A percentile compares a stretch with the other conserved stretches of the same genome.
Conservation (phyloP, 2,888 invertebrate species). For the Spatulosminthurus flaviceps region DNA sequence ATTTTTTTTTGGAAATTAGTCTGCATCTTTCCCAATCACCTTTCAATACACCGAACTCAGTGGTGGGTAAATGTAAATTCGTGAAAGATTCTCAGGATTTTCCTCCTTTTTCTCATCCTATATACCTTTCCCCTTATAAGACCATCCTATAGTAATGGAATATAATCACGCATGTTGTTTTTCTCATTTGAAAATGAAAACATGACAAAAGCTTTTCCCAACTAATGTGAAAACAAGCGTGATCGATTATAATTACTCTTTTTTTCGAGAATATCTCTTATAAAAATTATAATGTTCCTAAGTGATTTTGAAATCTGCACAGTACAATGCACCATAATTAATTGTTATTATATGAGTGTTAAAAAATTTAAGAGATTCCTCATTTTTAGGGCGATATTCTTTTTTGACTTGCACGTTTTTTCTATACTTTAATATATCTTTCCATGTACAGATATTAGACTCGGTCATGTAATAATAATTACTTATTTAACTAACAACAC, state of each 20-base stretch:
- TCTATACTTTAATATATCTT: no score
- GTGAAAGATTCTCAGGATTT: constrained; percentile 22
- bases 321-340: no score
- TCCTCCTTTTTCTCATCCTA: constrained; percentile 12
- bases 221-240: constrained; percentile 1
- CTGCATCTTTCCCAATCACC: constrained; percentile 32
- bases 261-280: no score
- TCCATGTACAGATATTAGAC: no score
- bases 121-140: not conserved
- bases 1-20: constrained; percentile 33
- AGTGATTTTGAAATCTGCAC: no score
- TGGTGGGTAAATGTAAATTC: constrained; percentile 45
- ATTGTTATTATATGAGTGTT: no score
- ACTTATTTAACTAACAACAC: no score
- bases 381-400: no score
- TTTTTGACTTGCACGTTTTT: no score
- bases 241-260: not conserved
- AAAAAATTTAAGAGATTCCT: no score
- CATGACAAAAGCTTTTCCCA: not conserved
- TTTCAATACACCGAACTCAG: constrained; percentile 36
- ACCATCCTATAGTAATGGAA: not conserved
- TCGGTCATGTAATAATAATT: no score
- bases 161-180: not conserved
- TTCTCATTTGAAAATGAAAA: not conserved
- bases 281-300: no score